These are phyloP conservation scores for Uloborus plumipes DNA, from an alignment of 2,888 invertebrate species.

Conservation along the genomic window DNA sequence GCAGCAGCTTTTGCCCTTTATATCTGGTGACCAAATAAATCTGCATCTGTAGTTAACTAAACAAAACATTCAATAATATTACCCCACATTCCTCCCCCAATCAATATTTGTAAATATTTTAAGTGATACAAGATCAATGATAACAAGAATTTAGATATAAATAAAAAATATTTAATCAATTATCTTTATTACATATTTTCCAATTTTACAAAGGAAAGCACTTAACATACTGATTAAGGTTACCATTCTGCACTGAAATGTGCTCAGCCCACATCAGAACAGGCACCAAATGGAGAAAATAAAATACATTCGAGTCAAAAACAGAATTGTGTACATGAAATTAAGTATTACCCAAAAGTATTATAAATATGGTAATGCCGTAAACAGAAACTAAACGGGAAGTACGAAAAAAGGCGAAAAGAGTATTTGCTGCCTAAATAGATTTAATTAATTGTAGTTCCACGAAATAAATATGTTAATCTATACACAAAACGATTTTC, in stretches of 20 bases:
- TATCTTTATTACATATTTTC: slow-evolving; percentile 55
- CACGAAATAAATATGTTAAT: slow-evolving; percentile 49
- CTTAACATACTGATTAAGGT: slow-evolving; percentile 54
- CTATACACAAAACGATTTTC: slow-evolving; percentile 16
- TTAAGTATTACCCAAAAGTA: slow-evolving; percentile 52
- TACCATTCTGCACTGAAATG: slow-evolving; percentile 35
- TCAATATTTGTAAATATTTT: no score
- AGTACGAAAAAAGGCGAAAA: not conserved
- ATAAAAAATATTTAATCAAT: slow-evolving; percentile 63
- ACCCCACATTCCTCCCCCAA: no score
- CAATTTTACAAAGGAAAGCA: slow-evolving; percentile 59
- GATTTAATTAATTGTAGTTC: slow-evolving; percentile 1
- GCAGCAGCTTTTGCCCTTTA: no score
- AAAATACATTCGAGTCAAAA: slow-evolving; percentile 30
- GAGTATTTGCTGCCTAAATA: slow-evolving; percentile 38
- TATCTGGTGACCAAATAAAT: no score
- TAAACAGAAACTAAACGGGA: not conserved
- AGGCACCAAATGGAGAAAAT: slow-evolving; percentile 51
- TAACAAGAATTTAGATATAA: slow-evolving; percentile 31
- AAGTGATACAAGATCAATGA: no score
- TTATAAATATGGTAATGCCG: slow-evolving; percentile 12
- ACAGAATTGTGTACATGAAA: slow-evolving; percentile 23
- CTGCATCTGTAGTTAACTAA: no score
- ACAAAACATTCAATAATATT: no score
- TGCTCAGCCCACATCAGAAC: slow-evolving; percentile 54